Conservation (phyloP, 2,113 vertebrate genomes). For the Mesocricetus auratus region DNA sequence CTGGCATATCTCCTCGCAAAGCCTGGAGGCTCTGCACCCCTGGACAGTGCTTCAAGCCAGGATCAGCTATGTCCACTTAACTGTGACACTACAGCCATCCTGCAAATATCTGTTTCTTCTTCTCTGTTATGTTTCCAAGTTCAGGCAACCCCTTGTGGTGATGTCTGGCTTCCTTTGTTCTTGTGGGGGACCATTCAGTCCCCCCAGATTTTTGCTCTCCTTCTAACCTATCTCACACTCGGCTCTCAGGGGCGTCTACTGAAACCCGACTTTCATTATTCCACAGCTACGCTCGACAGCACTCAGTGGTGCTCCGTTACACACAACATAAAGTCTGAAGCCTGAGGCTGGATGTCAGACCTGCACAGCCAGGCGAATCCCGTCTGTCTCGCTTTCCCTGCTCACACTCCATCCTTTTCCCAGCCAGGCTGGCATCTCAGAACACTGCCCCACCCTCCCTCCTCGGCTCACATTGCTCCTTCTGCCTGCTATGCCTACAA, state of each 20-base stretch:
- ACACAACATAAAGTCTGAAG: not conserved
- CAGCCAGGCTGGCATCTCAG: not conserved
- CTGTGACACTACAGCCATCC: not conserved
- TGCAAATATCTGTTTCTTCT: not conserved
- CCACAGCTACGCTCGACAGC: not conserved
- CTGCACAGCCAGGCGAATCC: not conserved
- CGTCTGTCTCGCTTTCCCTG: not conserved
- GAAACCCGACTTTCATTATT: not conserved
- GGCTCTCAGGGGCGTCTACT: not conserved
- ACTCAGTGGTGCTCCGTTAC: not conserved
- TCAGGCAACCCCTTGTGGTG: not conserved
- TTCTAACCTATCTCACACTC: accelerated
- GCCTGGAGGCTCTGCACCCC: not conserved
- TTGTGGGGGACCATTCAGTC: not conserved
- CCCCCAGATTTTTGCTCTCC: not conserved
- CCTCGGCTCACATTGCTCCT: accelerated
- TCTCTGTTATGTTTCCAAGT: not conserved
- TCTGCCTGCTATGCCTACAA: not conserved
- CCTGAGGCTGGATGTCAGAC: not conserved
- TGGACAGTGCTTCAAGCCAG: not conserved
- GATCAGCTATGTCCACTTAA: not conserved
- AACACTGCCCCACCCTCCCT: accelerated
- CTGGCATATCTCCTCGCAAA: not conserved
- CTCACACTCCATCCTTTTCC: not conserved
- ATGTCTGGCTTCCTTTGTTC: not conserved